Conservation (phyloP, 2,888 invertebrate species). For the Corbicula japonica region DNA sequence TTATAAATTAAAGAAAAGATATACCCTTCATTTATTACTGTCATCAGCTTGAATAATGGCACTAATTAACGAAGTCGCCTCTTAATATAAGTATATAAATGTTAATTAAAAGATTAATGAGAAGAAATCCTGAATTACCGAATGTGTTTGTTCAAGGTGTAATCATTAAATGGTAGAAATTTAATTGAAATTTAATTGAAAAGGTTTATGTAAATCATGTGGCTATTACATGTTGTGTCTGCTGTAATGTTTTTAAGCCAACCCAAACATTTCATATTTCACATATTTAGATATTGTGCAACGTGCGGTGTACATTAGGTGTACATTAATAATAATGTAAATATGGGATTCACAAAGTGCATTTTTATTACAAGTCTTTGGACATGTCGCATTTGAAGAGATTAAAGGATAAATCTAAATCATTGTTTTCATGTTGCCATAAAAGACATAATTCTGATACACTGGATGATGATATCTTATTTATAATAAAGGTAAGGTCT, state of each 20-base stretch:
- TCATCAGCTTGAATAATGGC: slow-evolving; percentile 5
- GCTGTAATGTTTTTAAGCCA: slow-evolving; percentile 9
- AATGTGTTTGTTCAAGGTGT: neutral
- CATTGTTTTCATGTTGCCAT: slow-evolving; percentile 31
- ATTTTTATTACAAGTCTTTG: slow-evolving; percentile 5
- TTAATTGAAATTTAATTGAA: neutral
- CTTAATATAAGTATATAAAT: neutral
- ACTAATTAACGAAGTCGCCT: neutral
- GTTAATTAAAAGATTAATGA: neutral
- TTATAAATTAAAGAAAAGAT: neutral
- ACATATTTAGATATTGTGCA: slow-evolving; percentile 23
- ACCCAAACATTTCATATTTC: neutral
- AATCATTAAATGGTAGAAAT: slow-evolving; percentile 1
- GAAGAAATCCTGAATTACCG: neutral
- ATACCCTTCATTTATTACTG: slow-evolving; percentile 2
- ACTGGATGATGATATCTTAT: slow-evolving; percentile 33
- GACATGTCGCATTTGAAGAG: slow-evolving; percentile 23
- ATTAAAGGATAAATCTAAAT: slow-evolving; percentile 29
- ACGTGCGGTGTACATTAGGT: slow-evolving; percentile 16
- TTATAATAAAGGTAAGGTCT: slow-evolving; percentile 31
- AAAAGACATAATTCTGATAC: slow-evolving; percentile 33
- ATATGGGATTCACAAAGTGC: slow-evolving; percentile 31
- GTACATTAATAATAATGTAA: slow-evolving; percentile 19
- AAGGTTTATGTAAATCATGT: slow-evolving; percentile 17
- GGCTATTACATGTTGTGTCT: slow-evolving; percentile 9